Conservation (phyloP, 2,797 vertebrate genomes). For the Molossus molossus region DNA sequence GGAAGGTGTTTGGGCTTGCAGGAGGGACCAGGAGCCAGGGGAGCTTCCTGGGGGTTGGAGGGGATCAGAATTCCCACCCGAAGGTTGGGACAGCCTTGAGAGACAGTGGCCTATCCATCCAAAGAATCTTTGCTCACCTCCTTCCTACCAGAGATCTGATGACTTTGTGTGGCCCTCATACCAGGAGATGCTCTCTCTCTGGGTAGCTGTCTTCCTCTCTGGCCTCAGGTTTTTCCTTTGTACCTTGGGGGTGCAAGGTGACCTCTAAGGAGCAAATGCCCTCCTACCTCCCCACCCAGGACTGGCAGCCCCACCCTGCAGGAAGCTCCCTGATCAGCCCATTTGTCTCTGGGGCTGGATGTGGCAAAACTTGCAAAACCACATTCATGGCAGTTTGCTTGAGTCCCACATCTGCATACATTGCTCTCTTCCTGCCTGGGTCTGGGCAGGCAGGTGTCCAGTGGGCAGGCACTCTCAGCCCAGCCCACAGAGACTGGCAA, state of each 20-base stretch:
- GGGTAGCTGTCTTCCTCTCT: background rate
- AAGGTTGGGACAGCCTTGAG: background rate
- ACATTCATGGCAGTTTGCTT: slow-evolving; percentile 77
- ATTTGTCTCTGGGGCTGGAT: slow-evolving; percentile 73
- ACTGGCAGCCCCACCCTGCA: slow-evolving; percentile 50
- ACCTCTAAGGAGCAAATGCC: background rate
- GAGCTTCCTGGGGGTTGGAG: background rate
- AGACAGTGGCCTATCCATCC: background rate
- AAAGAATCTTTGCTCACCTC: background rate
- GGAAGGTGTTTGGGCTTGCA: background rate
- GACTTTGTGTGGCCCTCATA: background rate
- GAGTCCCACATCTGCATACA: slow-evolving; percentile 51
- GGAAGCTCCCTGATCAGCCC: slow-evolving; percentile 70
- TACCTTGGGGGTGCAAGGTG: background rate
- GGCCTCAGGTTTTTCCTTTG: slow-evolving; percentile 38
- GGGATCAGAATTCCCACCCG: background rate
- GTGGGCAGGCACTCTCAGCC: background rate
- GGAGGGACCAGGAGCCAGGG: background rate
- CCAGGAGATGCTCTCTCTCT: background rate
- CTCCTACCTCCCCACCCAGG: background rate
- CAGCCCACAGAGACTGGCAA: background rate
- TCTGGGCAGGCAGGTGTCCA: slow-evolving; percentile 47
- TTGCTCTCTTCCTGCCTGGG: slow-evolving; percentile 9
- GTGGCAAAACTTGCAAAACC: slow-evolving; percentile 85
- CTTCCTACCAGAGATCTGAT: background rate